Conservation (phyloP, 2,113 vertebrate species). For the Laterallus jamaicensis region DNA sequence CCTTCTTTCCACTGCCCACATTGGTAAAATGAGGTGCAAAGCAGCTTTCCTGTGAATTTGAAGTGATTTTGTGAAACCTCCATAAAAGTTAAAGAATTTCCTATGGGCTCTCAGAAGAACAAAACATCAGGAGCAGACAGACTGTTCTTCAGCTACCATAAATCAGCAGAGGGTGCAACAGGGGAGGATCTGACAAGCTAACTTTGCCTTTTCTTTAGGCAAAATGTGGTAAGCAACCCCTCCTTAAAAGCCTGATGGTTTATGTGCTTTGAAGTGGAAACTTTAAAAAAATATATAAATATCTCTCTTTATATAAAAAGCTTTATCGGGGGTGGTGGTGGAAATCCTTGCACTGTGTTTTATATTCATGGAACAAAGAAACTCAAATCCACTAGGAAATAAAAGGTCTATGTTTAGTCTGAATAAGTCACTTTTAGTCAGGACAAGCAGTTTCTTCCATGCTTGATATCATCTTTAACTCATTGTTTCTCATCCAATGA, state of each 20-base stretch:
- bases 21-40: neutral
- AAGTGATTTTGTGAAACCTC: neutral
- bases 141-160: neutral
- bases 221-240: neutral
- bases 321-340: neutral
- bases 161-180: neutral
- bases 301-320: neutral
- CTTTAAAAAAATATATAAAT: neutral
- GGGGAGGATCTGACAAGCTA: constrained; percentile 1
- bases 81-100: neutral
- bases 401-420: constrained; percentile 8
- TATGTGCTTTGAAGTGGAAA: constrained; percentile 51
- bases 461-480: constrained; percentile 58
- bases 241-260: constrained; percentile 41
- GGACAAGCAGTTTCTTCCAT: constrained; percentile 28
- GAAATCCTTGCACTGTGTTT: constrained; percentile 13
- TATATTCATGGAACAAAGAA: constrained; percentile 33
- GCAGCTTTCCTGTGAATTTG: neutral
- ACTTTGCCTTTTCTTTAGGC: constrained; percentile 11
- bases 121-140: neutral
- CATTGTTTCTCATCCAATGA: constrained; percentile 62
- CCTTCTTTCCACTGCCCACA: neutral
- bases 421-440: constrained; percentile 18
- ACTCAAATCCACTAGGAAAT: neutral
- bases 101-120: neutral